These are phyloP conservation scores for Acanthacorydalis orientalis DNA, from an alignment of 2,888 invertebrate species.

Conservation along the genomic window DNA sequence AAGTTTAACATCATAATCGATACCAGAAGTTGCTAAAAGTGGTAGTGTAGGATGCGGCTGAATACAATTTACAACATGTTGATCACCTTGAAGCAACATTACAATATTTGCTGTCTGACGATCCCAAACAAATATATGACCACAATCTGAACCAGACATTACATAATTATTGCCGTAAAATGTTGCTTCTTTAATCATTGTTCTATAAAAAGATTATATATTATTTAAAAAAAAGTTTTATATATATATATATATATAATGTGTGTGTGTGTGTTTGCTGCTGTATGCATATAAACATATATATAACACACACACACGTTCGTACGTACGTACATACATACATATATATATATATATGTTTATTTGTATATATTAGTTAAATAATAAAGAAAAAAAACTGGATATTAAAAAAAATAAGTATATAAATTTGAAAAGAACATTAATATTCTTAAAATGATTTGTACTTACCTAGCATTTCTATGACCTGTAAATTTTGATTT, in stretches of 20 bases:
- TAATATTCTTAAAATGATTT: not conserved
- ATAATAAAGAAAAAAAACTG: no score
- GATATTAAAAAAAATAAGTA: not conserved
- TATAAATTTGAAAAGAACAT: not conserved
- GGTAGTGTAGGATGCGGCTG: conserved; percentile 69
- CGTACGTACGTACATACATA: no score
- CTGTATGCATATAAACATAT: no score
- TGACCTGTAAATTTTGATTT: conserved; percentile 60
- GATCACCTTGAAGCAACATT: conserved; percentile 63
- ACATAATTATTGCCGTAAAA: conserved; percentile 71
- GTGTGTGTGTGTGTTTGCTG: no score
- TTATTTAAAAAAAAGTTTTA: no score
- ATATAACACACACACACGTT: no score
- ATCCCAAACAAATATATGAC: conserved; percentile 73
- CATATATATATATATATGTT: not conserved
- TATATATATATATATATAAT: no score
- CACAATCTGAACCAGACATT: conserved; percentile 81
- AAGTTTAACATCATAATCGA: conserved; percentile 72
- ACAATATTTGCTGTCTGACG: conserved; percentile 49
- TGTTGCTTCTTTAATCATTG: conserved; percentile 72
- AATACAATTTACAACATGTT: conserved; percentile 69
- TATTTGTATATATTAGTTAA: conserved; percentile 1
- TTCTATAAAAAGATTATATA: conserved; percentile 29
- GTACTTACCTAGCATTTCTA: conserved; percentile 50
- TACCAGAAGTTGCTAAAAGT: conserved; percentile 67